Percentiles rank a stretch among this genome's conserved stretches.
Conservation (phyloP, 2,113 vertebrate species). For the Mus pahari region DNA sequence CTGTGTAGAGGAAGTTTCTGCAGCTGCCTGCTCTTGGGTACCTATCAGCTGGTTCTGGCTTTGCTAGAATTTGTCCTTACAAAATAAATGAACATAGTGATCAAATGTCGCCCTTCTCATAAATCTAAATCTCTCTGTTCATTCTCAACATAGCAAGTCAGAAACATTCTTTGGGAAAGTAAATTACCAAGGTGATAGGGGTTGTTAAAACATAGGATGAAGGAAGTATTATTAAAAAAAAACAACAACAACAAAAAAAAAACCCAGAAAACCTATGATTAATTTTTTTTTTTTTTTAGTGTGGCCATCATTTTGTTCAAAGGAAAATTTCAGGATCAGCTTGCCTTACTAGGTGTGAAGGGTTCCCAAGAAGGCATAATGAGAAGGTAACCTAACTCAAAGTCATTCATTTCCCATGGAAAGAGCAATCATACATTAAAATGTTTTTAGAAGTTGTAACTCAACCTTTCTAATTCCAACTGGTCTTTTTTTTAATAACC, state of each 20-base stretch:
- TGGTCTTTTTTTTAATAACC: neutral
- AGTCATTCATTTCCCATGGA: neutral
- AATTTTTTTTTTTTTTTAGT: neutral
- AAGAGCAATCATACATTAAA: neutral
- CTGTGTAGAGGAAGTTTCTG: constrained; percentile 70
- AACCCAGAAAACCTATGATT: neutral
- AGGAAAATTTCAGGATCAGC: neutral
- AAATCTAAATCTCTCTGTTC: constrained; percentile 75
- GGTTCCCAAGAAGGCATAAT: neutral
- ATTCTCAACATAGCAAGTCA: constrained; percentile 21
- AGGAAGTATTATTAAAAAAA: constrained; percentile 21
- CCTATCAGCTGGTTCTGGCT: constrained; percentile 52
- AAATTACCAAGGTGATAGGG: neutral
- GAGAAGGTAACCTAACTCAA: neutral
- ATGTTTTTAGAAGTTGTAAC: neutral
- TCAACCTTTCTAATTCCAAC: constrained; percentile 34
- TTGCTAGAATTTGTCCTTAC: constrained; percentile 49
- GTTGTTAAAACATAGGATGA: neutral
- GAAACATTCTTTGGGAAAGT: neutral
- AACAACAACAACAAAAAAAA: no score
- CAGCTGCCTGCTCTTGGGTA: constrained; percentile 81
- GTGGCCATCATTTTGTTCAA: neutral
- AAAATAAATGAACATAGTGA: constrained; percentile 68
- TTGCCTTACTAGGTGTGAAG: neutral
- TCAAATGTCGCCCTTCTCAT: constrained; percentile 37